Evolutionary conservation across 2,113 vertebrate species (phyloP), one percentile per base, ranked within the genome.

Genomic region (Excalfactoria chinensis): DNA sequence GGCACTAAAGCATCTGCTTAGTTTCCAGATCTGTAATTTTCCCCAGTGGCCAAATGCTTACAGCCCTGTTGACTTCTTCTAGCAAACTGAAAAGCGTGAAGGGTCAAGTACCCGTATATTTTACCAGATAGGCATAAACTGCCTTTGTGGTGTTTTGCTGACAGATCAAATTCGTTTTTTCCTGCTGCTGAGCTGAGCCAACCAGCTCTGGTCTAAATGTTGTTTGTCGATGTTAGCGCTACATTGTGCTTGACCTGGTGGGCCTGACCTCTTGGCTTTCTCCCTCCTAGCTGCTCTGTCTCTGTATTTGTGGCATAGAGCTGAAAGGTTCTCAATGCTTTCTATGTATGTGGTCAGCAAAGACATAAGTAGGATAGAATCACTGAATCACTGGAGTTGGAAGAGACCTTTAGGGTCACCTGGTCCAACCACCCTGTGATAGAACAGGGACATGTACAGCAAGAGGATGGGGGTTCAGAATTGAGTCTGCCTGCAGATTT

Each of bases 401-500:
- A 17, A 28, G 15, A 26, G 51, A 16, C 15, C 51, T 26, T 28
- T 30, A 53, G 28, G 26, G 51, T 30, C 51, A 30, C 51, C 51
- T 53, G 51, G 51, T 53, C 26, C 26, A 28, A 15, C 26, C 16
- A 53, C 26, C 46, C 21, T 48, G 51, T 14, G 8, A 53, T 53
- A n/a, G 51, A 53, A 28, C 51, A 53, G 51, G 14, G 51, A 53
- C 51, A 26, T 53, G 26, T 28, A 28, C 26, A 53, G 15, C 51
- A 28, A 30, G 26, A 30, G 26, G 26, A 17, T 35, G 17, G 48
- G 58, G 67, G 46, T 66, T 69, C 28, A 79, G 73, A 85, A 92
- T 72, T 74, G 55, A 71, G n/a, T 58, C 70, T 79, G 73, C 28
- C 40, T 84, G 59, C 63, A 91, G 84, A 88, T 89, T 64, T 86